phyloP scores from a whole-genome alignment of 2,113 vertebrate genomes.

The Zootoca vivipara region DNA sequence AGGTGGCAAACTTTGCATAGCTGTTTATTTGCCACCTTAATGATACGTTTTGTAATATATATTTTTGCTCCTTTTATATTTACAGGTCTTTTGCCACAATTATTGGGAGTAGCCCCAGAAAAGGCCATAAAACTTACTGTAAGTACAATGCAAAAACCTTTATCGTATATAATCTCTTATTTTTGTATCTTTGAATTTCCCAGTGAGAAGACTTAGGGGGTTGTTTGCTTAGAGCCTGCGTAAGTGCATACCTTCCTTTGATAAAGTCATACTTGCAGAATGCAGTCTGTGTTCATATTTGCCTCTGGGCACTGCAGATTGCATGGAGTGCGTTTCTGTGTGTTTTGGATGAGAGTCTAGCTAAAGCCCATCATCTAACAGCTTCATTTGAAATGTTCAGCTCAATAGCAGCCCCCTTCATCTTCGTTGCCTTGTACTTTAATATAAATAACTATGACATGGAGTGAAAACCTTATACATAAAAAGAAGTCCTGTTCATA shows the following conservation, averaged over 20 bases:
- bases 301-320: not conserved
- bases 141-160: conserved; percentile 72
- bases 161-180: conserved; percentile 17
- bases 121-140: conserved; percentile 96
- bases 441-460: not conserved
- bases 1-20: conserved; percentile 53
- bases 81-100: conserved; percentile 92
- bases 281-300: not conserved
- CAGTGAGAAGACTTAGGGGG: fast-evolving
- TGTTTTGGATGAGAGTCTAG: conserved; percentile 18
- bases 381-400: not conserved
- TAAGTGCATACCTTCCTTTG: not conserved
- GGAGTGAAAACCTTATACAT: not conserved
- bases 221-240: not conserved
- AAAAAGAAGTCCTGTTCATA: not conserved
- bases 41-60: conserved; percentile 58
- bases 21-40: conserved; percentile 70
- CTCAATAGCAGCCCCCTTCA: conserved; percentile 2
- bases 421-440: not conserved
- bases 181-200: conserved; percentile 22
- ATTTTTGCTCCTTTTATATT: conserved; percentile 62
- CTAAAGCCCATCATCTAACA: not conserved
- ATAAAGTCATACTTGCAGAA: not conserved
- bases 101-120: conserved; percentile 94
- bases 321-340: not conserved